phyloP scores from a whole-genome alignment of 2,888 invertebrate genomes.

The Acrocyrtus sp. region DNA sequence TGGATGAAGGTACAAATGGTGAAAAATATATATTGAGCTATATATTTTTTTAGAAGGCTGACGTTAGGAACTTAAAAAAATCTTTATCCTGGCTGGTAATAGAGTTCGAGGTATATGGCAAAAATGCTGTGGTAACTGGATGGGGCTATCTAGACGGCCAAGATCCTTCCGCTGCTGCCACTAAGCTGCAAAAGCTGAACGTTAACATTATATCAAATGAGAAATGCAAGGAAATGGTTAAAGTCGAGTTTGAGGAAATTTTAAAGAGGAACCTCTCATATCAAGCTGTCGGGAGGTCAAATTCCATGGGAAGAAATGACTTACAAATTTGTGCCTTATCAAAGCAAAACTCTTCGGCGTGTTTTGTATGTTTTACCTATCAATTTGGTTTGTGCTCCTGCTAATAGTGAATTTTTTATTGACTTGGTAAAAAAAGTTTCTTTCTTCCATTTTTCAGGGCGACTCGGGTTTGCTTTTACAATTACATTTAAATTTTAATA shows the following conservation, averaged over 20 bases:
- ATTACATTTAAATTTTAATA: too few relatives aligned
- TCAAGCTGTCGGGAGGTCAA: conserved; percentile 30
- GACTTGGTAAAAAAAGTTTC: too few relatives aligned
- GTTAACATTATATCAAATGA: conserved; percentile 53
- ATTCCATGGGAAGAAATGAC: conserved; percentile 51
- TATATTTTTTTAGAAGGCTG: too few relatives aligned
- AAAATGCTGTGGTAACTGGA: conserved; percentile 29
- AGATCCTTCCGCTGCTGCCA: conserved; percentile 30
- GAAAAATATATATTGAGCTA: too few relatives aligned
- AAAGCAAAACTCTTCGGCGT: conserved; percentile 52
- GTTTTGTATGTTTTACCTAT: conserved; percentile 53
- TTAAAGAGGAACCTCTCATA: conserved; percentile 45
- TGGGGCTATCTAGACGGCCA: conserved; percentile 58
- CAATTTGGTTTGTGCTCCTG: not conserved
- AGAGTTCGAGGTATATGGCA: conserved; percentile 31
- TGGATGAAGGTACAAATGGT: conserved; percentile 42
- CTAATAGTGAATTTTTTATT: too few relatives aligned
- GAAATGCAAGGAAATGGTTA: conserved; percentile 52
- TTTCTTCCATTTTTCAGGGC: conserved; percentile 31
- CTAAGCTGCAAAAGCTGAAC: conserved; percentile 55
- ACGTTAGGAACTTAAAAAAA: too few relatives aligned
- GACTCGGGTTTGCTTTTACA: too few relatives aligned
- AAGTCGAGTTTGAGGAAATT: conserved; percentile 27
- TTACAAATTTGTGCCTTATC: conserved; percentile 58
- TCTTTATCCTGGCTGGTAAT: not conserved